Evolutionary conservation across 2,113 vertebrate species (phyloP).

Genomic region (Equus przewalskii): DNA sequence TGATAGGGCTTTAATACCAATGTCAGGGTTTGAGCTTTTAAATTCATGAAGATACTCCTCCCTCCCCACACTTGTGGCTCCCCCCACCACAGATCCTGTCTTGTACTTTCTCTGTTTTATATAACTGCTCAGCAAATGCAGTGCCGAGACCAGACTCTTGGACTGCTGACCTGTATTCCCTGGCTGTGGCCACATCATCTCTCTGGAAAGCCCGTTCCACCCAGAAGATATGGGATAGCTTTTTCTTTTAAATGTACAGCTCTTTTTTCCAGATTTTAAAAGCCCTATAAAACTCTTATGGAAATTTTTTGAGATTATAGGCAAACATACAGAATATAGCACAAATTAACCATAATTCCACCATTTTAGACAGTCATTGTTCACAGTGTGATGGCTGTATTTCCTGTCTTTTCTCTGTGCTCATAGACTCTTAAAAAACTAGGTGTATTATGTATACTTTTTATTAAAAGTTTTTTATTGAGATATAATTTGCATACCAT

Average conservation of each 20-base stretch:
- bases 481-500: not conserved
- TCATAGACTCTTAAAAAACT: not conserved
- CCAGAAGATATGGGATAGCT: not conserved
- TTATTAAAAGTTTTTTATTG: not conserved
- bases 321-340: not conserved
- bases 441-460: no score
- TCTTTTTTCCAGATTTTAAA: not conserved
- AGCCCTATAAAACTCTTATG: not conserved
- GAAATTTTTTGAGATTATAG: not conserved
- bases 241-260: not conserved
- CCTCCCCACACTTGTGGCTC: no score
- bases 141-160: not conserved
- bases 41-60: not conserved
- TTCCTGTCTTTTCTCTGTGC: not conserved
- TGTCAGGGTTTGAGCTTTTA: no score
- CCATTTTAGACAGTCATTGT: no score
- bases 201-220: not conserved
- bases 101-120: not conserved
- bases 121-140: not conserved
- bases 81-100: no score
- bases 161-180: not conserved
- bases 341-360: no score
- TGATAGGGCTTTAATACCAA: not conserved
- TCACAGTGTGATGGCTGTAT: not conserved
- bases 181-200: not conserved